Base-by-base conservation (phyloP, 2,113 vertebrate genomes). In the Istiophorus platypterus region DNA sequence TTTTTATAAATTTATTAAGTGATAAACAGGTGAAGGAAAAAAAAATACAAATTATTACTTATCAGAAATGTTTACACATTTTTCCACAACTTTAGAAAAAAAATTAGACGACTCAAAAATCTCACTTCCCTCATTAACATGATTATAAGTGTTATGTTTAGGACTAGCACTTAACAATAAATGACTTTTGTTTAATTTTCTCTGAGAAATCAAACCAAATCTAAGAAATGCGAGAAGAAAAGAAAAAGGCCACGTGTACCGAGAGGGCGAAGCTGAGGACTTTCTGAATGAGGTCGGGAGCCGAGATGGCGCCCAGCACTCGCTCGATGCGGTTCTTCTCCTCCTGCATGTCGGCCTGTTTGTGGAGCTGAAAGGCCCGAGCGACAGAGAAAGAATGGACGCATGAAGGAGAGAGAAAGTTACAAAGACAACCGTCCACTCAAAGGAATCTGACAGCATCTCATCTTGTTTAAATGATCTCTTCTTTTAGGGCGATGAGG, bases 281-380 rank as follows among this genome's bases (percentile, higher is more conserved):
- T 95, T 97, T 99, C 80, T 99, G 97, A 92, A 99, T 97, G 90
- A 99, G 96, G 61, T 99, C 98, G 2, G 97, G 96, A 41, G 96
- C 95, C 15, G 96, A 95, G 93, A 99, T 98, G 90, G 98, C 97
- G 15, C 98, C 98, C 12, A 99, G 96, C 51, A 99, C 97, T 82
- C 97, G 95, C 88, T 99, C 98, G 37, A 99, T 99, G 15, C 98
- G 93, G 82, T 99, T 99, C 94, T 96, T 99, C 95, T 99, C 98
- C 93, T 99, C 98, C 91, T 99, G 98, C 97, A 99, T 98, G 94
- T 99, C 98, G 0, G 98, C 97, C 90, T 97, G 97, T 88, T 99
- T 99, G 94, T 99, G 98, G 76, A 99, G 98, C 98, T 99, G 82
- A 37, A 27, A 22, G 26, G 26, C 4, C 4, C 2, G 37, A 49